These are phyloP conservation scores for Pachyramphus minor DNA, from an alignment of 2,113 vertebrate species.

Conservation along the genomic window DNA sequence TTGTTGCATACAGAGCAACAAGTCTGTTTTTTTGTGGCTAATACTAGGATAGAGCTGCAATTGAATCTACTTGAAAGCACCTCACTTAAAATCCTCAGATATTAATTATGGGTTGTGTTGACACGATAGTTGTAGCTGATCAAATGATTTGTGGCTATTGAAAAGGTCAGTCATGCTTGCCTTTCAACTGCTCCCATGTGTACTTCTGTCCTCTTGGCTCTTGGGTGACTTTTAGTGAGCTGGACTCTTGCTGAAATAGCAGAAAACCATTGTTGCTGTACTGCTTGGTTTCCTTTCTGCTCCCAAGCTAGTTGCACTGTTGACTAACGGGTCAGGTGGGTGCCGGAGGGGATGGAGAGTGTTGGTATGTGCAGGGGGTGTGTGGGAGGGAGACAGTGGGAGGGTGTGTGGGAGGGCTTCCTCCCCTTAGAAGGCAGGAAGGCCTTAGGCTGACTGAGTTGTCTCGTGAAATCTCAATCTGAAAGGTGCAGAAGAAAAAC, in stretches of 20 bases:
- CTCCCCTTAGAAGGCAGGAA: neutral
- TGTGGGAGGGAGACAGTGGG: neutral
- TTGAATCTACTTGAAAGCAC: neutral
- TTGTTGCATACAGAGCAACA: neutral
- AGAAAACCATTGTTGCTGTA: neutral
- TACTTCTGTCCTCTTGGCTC: neutral
- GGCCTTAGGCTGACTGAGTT: neutral
- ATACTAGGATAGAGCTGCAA: neutral
- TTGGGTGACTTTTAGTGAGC: neutral
- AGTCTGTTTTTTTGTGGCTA: neutral
- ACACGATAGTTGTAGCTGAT: neutral
- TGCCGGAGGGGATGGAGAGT: neutral
- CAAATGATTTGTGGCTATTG: neutral
- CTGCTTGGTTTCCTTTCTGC: neutral
- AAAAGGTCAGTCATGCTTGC: neutral
- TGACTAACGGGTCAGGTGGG: neutral
- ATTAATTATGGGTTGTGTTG: neutral
- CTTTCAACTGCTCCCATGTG: neutral
- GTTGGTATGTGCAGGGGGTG: neutral
- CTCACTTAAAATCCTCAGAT: neutral
- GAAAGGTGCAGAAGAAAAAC: neutral
- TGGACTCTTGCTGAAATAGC: neutral
- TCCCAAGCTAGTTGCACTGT: neutral
- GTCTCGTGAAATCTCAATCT: neutral
- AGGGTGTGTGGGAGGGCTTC: neutral